phyloP scores from a whole-genome alignment of 1,140 invertebrate genomes.

The Drosophila bocki region DNA sequence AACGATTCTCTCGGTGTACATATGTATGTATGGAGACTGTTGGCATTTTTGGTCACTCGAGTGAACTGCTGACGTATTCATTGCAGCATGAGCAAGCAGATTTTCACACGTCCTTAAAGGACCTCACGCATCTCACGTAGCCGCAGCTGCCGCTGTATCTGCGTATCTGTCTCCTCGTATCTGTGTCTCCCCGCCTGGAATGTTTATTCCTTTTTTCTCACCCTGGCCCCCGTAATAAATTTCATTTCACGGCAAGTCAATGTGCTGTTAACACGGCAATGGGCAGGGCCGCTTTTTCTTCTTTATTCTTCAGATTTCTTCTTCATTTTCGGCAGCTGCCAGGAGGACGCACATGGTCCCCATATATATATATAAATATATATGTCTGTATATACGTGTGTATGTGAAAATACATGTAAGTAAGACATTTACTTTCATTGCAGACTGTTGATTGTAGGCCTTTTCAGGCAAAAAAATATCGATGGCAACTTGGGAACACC shows the following conservation, averaged over 20 bases:
- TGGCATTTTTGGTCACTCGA: slow-evolving; percentile 32
- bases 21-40: background rate
- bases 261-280: slow-evolving; percentile 71
- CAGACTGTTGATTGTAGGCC: slow-evolving; percentile 74
- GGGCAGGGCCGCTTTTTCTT: slow-evolving; percentile 23
- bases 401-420: slow-evolving; percentile 47
- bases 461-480: slow-evolving; percentile 66
- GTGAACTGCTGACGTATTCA: slow-evolving; percentile 64
- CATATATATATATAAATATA: slow-evolving; percentile 2
- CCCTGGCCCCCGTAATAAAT: slow-evolving; percentile 62
- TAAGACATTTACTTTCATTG: slow-evolving; percentile 82
- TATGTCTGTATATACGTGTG: slow-evolving; percentile 6
- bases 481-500: slow-evolving; percentile 3
- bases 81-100: slow-evolving; percentile 63
- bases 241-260: slow-evolving; percentile 74
- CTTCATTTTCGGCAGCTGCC: slow-evolving; percentile 45
- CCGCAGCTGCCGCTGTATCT: slow-evolving; percentile 12
- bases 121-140: slow-evolving; percentile 29
- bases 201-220: slow-evolving; percentile 39
- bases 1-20: slow-evolving; percentile 45
- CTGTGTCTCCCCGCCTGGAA: slow-evolving; percentile 26
- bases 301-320: slow-evolving; percentile 20
- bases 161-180: slow-evolving; percentile 20
- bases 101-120: slow-evolving; percentile 64
- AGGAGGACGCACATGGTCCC: slow-evolving; percentile 5